These are phyloP conservation scores for Rhingia rostrata DNA, from an alignment of 2,888 invertebrate species.

Conservation along the genomic window DNA sequence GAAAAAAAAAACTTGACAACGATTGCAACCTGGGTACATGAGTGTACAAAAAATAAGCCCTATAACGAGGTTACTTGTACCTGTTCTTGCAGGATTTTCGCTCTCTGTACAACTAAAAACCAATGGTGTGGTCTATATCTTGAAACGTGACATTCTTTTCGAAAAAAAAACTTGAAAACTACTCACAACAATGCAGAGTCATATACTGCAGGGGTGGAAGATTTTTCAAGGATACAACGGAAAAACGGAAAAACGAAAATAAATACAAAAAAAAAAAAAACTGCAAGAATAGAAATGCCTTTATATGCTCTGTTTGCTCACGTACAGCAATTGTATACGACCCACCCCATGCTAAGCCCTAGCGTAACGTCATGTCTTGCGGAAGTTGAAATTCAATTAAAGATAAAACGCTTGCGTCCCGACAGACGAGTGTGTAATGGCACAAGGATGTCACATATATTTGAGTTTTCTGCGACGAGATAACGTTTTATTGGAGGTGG, in stretches of 20 bases:
- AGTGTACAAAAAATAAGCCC: too few relatives aligned
- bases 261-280: slow-evolving; percentile 5
- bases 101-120: neutral
- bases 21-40: too few relatives aligned
- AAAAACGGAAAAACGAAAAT: slow-evolving; percentile 2
- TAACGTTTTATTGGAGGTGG: slow-evolving; percentile 45
- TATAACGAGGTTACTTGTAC: too few relatives aligned
- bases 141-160: slow-evolving; percentile 15
- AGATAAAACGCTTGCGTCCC: slow-evolving; percentile 54
- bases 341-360: neutral
- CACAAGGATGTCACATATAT: slow-evolving; percentile 62
- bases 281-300: slow-evolving; percentile 3
- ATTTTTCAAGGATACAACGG: slow-evolving; percentile 2
- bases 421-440: slow-evolving; percentile 55
- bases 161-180: neutral
- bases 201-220: neutral
- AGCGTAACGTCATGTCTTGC: slow-evolving; percentile 9
- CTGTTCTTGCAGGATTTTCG: too few relatives aligned
- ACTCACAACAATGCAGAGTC: neutral
- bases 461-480: slow-evolving; percentile 43
- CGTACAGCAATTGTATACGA: neutral
- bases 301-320: slow-evolving; percentile 10
- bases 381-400: slow-evolving; percentile 62
- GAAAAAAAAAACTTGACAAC: too few relatives aligned
- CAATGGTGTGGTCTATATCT: neutral